Conservation (phyloP, 2,888 invertebrate genomes). For the Hirudinaria manillensis region DNA sequence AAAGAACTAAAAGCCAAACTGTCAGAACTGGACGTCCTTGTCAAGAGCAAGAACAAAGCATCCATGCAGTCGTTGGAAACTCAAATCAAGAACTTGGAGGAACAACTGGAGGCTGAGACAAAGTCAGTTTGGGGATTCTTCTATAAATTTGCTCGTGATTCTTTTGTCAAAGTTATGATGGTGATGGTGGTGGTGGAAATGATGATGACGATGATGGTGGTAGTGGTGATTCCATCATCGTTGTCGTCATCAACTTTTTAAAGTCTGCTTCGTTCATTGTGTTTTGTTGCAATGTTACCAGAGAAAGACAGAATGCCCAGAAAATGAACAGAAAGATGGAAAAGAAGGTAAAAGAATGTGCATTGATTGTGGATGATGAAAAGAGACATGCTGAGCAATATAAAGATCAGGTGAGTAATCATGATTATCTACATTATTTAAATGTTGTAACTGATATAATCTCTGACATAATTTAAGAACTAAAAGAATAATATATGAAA, state of each 20-base stretch:
- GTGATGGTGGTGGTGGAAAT: background rate
- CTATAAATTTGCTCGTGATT: background rate
- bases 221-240: background rate
- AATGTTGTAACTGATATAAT: background rate
- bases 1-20: slow-evolving; percentile 77
- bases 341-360: slow-evolving; percentile 81
- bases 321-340: slow-evolving; percentile 85
- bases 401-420: slow-evolving; percentile 77
- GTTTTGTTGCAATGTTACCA: background rate
- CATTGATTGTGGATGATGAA: slow-evolving; percentile 88
- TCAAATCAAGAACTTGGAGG: slow-evolving; percentile 84
- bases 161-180: background rate
- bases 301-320: slow-evolving; percentile 78
- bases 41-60: slow-evolving; percentile 87
- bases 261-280: background rate
- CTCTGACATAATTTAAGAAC: background rate
- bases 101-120: slow-evolving; percentile 87
- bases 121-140: slow-evolving; percentile 56
- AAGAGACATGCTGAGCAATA: slow-evolving; percentile 91
- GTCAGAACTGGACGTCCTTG: slow-evolving; percentile 85
- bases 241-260: background rate
- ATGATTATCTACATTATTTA: background rate
- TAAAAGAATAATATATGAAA: too few species aligned
- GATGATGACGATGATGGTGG: background rate
- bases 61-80: slow-evolving; percentile 86